Evolutionary conservation across 2,888 invertebrate genomes (phyloP).

Genomic region (Tipula vernalis): DNA sequence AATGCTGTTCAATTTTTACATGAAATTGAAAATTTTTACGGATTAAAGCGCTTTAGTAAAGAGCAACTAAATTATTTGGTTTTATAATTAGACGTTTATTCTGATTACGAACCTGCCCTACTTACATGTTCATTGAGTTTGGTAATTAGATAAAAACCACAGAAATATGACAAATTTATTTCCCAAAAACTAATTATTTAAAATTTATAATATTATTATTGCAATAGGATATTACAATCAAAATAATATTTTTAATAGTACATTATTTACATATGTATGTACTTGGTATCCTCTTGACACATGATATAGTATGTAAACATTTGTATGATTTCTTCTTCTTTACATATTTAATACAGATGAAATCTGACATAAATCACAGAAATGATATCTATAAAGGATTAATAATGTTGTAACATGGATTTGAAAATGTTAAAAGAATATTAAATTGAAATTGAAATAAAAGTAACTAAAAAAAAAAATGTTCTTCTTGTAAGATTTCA

Average conservation of each 20-base stretch:
- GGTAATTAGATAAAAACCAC: no score
- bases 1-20: no score
- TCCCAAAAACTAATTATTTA: no score
- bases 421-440: neutral
- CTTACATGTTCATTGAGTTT: no score
- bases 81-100: no score
- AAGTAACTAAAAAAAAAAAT: neutral
- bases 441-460: neutral
- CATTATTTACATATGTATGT: neutral
- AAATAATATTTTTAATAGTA: neutral
- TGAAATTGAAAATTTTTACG: no score
- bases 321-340: neutral
- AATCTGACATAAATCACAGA: neutral
- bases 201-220: no score
- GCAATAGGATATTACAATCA: neutral
- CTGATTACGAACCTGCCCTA: no score
- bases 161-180: no score
- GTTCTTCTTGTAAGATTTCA: neutral
- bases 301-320: neutral
- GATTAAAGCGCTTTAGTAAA: no score
- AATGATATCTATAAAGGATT: neutral
- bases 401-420: neutral
- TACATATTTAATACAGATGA: neutral
- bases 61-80: no score
- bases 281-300: neutral